A percentile compares a stretch with the other conserved stretches of the same genome.
Conservation (phyloP, 1,140 invertebrate genomes). For the Drosophila eugracilis region DNA sequence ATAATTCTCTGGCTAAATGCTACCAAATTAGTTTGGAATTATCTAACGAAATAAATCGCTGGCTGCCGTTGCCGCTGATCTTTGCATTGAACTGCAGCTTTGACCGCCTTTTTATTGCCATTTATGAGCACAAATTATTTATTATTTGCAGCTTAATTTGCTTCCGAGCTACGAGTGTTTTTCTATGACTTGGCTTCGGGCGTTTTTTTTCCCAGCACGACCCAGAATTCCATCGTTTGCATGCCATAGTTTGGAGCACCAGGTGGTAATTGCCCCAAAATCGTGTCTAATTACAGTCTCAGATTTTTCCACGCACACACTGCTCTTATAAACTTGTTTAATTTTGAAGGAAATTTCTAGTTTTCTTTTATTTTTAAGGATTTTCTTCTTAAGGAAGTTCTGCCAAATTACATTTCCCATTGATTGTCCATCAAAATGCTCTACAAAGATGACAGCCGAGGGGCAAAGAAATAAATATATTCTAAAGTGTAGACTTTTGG, state of each 20-base stretch:
- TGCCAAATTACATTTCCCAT: conserved; percentile 36
- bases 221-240: conserved; percentile 33
- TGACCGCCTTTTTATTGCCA: conserved; percentile 75
- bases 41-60: conserved; percentile 72
- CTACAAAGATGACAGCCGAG: conserved; percentile 13
- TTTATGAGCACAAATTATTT: conserved; percentile 81
- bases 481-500: conserved; percentile 29
- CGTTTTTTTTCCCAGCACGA: conserved; percentile 26
- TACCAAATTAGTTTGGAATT: conserved; percentile 80
- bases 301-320: conserved; percentile 19
- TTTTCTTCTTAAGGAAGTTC: neutral
- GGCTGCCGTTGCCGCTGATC: neutral
- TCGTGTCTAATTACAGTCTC: conserved; percentile 75
- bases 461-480: conserved; percentile 15
- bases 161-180: conserved; percentile 74
- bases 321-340: neutral
- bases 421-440: conserved; percentile 39
- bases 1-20: conserved; percentile 78
- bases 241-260: conserved; percentile 49
- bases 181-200: conserved; percentile 19
- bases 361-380: neutral
- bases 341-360: neutral
- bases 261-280: conserved; percentile 78
- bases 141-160: conserved; percentile 77
- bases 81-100: conserved; percentile 27